These are phyloP conservation scores for Lochmaea crataegi DNA, from an alignment of 2,888 invertebrate species.

Conservation along the genomic window DNA sequence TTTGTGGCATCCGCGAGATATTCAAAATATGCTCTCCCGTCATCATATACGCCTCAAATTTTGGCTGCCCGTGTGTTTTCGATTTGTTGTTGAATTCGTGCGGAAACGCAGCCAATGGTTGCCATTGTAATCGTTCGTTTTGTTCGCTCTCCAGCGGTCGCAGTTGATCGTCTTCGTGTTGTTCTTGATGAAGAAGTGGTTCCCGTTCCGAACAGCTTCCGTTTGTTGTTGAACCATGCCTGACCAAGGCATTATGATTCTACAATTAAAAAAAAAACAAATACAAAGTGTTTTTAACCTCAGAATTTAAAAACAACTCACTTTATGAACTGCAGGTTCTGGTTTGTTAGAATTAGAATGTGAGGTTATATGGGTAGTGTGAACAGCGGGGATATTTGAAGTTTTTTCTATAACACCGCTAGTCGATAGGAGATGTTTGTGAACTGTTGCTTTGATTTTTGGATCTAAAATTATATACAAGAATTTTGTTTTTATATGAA, in stretches of 20 bases:
- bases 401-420: constrained; percentile 59
- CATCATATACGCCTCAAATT: constrained; percentile 97
- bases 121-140: constrained; percentile 69
- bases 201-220: constrained; percentile 66
- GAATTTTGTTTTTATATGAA: not conserved
- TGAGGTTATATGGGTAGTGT: constrained; percentile 47
- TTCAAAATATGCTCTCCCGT: constrained; percentile 96
- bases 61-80: constrained; percentile 59
- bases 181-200: constrained; percentile 42
- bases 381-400: constrained; percentile 63
- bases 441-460: constrained; percentile 84
- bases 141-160: constrained; percentile 61
- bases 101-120: constrained; percentile 66
- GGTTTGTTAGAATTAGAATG: constrained; percentile 37
- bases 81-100: constrained; percentile 47
- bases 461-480: constrained; percentile 73
- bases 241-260: constrained; percentile 54
- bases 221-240: constrained; percentile 62
- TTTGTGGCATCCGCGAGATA: constrained; percentile 84
- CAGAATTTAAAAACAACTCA: not conserved
- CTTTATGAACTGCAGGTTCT: constrained; percentile 45
- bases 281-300: too few species aligned
- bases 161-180: constrained; percentile 57
- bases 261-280: not conserved
- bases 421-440: constrained; percentile 76